Evolutionary conservation across 2,888 invertebrate species (phyloP), one percentile per base, ranked within the genome.

Genomic region (Macaria liturata): DNA sequence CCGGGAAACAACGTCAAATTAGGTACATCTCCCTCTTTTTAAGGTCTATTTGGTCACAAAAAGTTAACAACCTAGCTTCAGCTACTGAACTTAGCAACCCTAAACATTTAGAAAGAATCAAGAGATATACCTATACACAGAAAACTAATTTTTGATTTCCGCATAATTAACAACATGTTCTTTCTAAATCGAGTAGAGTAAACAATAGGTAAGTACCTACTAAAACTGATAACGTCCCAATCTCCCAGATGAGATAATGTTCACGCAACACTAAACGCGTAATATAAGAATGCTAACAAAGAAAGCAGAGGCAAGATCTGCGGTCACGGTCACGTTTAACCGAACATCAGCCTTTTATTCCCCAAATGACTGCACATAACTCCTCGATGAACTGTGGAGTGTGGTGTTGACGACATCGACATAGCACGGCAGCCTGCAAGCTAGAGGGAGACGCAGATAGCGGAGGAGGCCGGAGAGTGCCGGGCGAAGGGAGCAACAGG

Each of bases 401-500:
- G 78, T 65, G 59, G 62, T 66, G 68, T 64, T 64, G 63, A 66
- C 58, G 68, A 68, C 66, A 68, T 81, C 80, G 78, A 78, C 79
- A 72, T 75, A 73, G 74, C 71, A 74, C 67, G 68, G 72, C 62
- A 68, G 68, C 71, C 66, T 57, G 66, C 62, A 80, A 72, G 81
- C 64, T 69, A 84, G 81, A 87, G 79, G 65, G 90, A 84, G 91
- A 91, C 66, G 61, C 72, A 70, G 70, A 68, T 70, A 78, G 74
- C 72, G 71, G 78, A 79, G 83, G 79, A 78, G 68, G 83, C 80
- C 84, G 87, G 86, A 79, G 83, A 79, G 78, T 69, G 83, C 80
- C 84, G 87, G 86, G 87, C 81, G 88, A 88, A 90, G 89, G 91
- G 91, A 91, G 91, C 91, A 91, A 91, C 91, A 91, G 91, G 91